phyloP scores from a whole-genome alignment of 2,113 vertebrate genomes.

The Pandion haliaetus region DNA sequence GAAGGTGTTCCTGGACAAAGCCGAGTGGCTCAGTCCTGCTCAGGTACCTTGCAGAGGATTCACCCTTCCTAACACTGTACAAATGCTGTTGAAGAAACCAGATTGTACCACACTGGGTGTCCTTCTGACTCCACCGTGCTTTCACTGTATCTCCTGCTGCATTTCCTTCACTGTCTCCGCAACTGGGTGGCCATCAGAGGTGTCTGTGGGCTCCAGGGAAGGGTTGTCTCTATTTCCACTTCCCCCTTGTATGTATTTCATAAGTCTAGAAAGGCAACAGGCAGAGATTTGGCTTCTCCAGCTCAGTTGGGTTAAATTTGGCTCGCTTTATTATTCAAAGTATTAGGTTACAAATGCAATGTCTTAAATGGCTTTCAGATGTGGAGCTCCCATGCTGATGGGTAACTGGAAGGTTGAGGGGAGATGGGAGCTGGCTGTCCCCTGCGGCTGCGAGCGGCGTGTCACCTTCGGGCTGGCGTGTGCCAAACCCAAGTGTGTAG shows the following conservation, averaged over 20 bases:
- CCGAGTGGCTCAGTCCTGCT: background rate
- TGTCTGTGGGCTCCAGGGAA: background rate
- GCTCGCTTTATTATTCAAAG: background rate
- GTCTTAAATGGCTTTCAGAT: background rate
- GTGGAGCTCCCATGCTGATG: background rate
- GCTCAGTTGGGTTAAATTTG: background rate
- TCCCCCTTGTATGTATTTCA: background rate
- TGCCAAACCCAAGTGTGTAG: fast-evolving
- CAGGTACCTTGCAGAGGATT: background rate
- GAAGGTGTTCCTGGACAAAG: background rate
- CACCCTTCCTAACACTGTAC: background rate
- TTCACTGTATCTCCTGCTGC: background rate
- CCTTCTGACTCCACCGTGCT: background rate
- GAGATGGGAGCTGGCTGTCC: background rate
- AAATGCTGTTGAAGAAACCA: background rate
- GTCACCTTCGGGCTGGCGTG: background rate
- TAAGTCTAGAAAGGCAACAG: background rate
- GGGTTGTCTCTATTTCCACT: background rate
- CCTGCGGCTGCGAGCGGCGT: background rate
- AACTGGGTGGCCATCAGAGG: background rate
- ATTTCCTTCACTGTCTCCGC: background rate
- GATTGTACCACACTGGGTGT: background rate
- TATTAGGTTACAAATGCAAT: background rate
- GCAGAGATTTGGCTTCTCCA: background rate
- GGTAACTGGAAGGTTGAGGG: background rate